These are phyloP conservation scores for Paradoxurus hermaphroditus DNA, from an alignment of 2,113 vertebrate genomes.

Conservation along the genomic window DNA sequence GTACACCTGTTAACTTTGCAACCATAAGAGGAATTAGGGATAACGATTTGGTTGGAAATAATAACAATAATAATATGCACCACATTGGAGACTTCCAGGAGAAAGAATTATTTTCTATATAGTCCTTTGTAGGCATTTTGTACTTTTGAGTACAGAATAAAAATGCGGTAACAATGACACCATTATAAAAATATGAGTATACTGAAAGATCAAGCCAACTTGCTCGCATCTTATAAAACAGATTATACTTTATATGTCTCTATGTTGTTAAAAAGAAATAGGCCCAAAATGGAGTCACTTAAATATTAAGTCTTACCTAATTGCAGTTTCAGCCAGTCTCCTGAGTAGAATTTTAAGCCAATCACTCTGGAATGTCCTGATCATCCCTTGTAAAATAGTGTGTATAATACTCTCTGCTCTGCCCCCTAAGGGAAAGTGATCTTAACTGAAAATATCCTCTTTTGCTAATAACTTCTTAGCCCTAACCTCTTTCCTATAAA, in stretches of 20 bases:
- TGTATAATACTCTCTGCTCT: background rate
- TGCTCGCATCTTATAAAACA: background rate
- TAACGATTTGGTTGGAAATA: background rate
- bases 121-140: background rate
- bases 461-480: background rate
- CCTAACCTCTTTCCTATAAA: background rate
- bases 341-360: background rate
- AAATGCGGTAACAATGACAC: background rate
- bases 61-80: background rate
- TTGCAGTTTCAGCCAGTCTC: background rate
- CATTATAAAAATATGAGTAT: background rate
- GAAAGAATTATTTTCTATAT: background rate
- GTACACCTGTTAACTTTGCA: background rate
- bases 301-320: background rate
- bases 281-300: background rate
- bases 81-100: background rate
- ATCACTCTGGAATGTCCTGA: background rate
- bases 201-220: background rate
- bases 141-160: background rate
- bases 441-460: background rate
- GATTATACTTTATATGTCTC: background rate
- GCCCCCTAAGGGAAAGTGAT: background rate
- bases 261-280: background rate
- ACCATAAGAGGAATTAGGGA: background rate
- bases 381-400: background rate